Percentiles rank a stretch among this genome's conserved stretches.
Evolutionary conservation across 2,113 vertebrate species (phyloP).

Genomic region (Oryzias woworae): DNA sequence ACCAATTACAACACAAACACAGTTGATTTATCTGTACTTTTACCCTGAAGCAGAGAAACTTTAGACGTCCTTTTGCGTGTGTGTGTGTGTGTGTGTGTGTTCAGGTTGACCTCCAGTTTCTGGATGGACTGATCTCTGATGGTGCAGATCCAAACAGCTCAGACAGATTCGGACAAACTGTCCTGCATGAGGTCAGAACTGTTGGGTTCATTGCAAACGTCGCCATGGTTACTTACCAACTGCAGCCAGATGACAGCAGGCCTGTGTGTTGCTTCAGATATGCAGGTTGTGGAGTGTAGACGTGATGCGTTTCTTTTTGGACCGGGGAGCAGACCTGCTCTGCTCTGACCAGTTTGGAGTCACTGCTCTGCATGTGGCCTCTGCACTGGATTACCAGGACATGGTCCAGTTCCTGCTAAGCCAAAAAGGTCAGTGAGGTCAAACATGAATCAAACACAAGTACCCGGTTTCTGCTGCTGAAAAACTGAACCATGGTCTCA

Average conservation of each 20-base stretch:
- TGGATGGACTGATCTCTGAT: slow-evolving; percentile 49
- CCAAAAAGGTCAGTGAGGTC: slow-evolving; percentile 42
- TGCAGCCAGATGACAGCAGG: background rate
- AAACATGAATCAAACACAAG: background rate
- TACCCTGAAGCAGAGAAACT: too few relatives aligned
- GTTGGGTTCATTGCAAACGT: background rate
- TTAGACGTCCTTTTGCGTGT: too few relatives aligned
- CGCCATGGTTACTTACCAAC: background rate
- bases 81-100: slow-evolving; percentile 5
- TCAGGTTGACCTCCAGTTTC: slow-evolving; percentile 67
- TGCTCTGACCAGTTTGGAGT: slow-evolving; percentile 64
- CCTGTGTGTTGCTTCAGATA: slow-evolving; percentile 48
- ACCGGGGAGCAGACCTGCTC: slow-evolving; percentile 60
- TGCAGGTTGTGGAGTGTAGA: slow-evolving; percentile 72
- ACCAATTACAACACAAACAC: too few relatives aligned
- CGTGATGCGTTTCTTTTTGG: slow-evolving; percentile 74
- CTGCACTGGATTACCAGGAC: slow-evolving; percentile 70
- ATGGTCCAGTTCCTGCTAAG: slow-evolving; percentile 72
- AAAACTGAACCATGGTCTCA: too few relatives aligned
- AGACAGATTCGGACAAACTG: slow-evolving; percentile 70
- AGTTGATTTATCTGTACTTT: too few relatives aligned
- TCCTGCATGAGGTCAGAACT: slow-evolving; percentile 71
- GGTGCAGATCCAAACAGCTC: slow-evolving; percentile 67
- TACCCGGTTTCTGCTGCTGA: background rate
- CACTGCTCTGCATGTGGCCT: slow-evolving; percentile 69